A percentile compares a stretch with the other conserved stretches of the same genome.
Evolutionary conservation across 1,140 invertebrate genomes (phyloP).

Genomic region (Zaprionus davidi): DNA sequence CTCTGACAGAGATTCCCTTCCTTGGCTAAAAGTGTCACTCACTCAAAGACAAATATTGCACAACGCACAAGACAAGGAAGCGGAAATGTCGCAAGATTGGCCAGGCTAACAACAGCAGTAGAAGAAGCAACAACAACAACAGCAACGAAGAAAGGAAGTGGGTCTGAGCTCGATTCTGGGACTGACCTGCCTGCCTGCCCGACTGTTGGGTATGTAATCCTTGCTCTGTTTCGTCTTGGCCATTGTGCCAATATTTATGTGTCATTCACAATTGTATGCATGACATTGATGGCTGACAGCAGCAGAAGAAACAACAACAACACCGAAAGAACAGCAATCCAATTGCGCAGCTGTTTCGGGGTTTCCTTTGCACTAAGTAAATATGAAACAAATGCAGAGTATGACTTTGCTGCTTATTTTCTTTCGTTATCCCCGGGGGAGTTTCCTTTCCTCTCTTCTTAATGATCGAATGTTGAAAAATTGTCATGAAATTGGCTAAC

Average conservation of each 20-base stretch:
- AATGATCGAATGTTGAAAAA: conserved; percentile 66
- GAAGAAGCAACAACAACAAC: conserved; percentile 18
- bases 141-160: conserved; percentile 22
- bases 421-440: conserved; percentile 5
- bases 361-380: conserved; percentile 57
- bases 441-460: conserved; percentile 20
- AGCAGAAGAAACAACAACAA: conserved; percentile 5
- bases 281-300: conserved; percentile 70
- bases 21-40: conserved; percentile 78
- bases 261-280: conserved; percentile 80
- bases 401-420: conserved; percentile 60
- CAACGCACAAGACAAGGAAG: conserved; percentile 54
- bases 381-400: conserved; percentile 75
- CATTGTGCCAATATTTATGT: conserved; percentile 71
- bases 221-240: conserved; percentile 53
- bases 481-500: conserved; percentile 79
- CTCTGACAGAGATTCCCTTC: conserved; percentile 2
- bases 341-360: conserved; percentile 70
- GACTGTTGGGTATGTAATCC: conserved; percentile 49
- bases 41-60: conserved; percentile 78
- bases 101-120: conserved; percentile 41
- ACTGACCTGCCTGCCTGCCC: conserved; percentile 6
- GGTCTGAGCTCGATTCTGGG: conserved; percentile 20
- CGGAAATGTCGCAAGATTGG: conserved; percentile 78
- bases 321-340: conserved; percentile 44